Evolutionary conservation across 2,113 vertebrate genomes (phyloP).

Genomic region (Xenopus borealis): DNA sequence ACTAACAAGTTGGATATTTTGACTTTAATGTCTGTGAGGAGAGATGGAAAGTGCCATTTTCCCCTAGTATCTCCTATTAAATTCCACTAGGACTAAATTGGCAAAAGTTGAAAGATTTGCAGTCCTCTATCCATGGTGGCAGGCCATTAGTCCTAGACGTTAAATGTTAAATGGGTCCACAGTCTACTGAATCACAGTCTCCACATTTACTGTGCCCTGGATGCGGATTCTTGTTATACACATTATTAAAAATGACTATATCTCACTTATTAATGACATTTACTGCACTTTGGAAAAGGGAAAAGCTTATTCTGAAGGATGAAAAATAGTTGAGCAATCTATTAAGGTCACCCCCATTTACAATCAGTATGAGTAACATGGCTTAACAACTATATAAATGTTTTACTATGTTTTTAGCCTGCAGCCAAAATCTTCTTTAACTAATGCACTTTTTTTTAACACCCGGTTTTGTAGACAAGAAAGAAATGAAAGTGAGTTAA

Average conservation of each 20-base stretch:
- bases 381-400: background rate
- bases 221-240: background rate
- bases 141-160: background rate
- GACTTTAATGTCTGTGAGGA: too few species aligned
- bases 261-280: background rate
- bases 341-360: background rate
- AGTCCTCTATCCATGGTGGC: background rate
- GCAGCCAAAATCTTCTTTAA: background rate
- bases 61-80: too few species aligned
- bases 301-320: background rate
- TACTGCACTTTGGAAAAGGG: background rate
- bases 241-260: constrained; percentile 3
- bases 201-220: background rate
- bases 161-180: constrained; percentile 1
- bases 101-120: too few species aligned
- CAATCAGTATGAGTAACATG: background rate
- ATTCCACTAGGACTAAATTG: too few species aligned
- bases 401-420: background rate
- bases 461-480: too few species aligned
- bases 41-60: too few species aligned
- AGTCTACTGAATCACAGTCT: background rate
- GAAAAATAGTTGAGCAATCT: background rate
- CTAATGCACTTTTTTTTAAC: background rate
- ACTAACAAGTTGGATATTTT: too few species aligned
- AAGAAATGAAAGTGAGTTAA: too few species aligned